These are phyloP conservation scores for Luffia ferchaultella DNA, from an alignment of 2,888 invertebrate species.

Conservation along the genomic window DNA sequence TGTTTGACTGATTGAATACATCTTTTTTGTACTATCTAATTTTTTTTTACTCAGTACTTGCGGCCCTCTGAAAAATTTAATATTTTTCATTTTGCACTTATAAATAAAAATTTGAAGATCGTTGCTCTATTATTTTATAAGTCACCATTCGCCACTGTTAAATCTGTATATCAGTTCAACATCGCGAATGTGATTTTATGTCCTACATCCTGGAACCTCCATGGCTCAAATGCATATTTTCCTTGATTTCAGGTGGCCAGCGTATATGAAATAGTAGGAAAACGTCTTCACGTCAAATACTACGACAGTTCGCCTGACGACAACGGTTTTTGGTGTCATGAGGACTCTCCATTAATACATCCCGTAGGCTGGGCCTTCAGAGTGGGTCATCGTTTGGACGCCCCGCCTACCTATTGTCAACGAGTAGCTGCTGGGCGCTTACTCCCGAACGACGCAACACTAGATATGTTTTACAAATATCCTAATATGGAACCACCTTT, in stretches of 20 bases:
- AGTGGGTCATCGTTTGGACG: conserved; percentile 89
- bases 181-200: too few relatives aligned
- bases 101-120: too few relatives aligned
- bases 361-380: conserved; percentile 96
- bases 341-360: conserved; percentile 93
- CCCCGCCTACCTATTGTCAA: conserved; percentile 80
- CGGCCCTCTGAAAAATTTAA: too few relatives aligned
- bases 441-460: conserved; percentile 81
- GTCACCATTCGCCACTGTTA: too few relatives aligned
- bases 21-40: too few relatives aligned
- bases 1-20: too few relatives aligned
- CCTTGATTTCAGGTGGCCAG: conserved; percentile 72
- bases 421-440: conserved; percentile 75
- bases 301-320: conserved; percentile 83
- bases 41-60: too few relatives aligned
- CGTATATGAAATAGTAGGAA: conserved; percentile 90
- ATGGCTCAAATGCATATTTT: too few relatives aligned
- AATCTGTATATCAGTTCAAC: too few relatives aligned
- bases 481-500: conserved; percentile 59
- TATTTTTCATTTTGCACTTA: too few relatives aligned
- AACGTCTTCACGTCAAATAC: conserved; percentile 90
- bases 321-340: conserved; percentile 96
- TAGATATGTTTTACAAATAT: conserved; percentile 78
- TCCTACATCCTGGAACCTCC: too few relatives aligned
- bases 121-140: too few relatives aligned